phyloP scores from a whole-genome alignment of 1,140 invertebrate species.

The Scaptomyza pallida region DNA sequence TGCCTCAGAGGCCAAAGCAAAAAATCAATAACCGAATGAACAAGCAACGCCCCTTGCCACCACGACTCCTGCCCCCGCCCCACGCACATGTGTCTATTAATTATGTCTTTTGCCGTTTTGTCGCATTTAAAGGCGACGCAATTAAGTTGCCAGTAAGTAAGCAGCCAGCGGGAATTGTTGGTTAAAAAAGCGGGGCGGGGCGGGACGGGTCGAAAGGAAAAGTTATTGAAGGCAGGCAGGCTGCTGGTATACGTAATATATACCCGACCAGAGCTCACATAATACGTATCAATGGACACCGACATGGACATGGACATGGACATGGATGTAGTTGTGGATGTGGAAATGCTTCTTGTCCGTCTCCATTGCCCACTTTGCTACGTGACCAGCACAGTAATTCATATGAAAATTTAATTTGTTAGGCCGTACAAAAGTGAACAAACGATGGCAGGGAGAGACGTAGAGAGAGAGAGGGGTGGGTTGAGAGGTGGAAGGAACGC shows the following conservation, averaged over 20 bases:
- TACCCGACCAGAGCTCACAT: conserved; percentile 67
- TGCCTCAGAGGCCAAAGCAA: conserved; percentile 16
- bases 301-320: conserved; percentile 20
- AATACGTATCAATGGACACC: conserved; percentile 78
- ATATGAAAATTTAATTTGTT: conserved; percentile 82
- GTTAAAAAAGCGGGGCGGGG: neutral
- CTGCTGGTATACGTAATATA: conserved; percentile 11
- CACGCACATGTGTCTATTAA: conserved; percentile 58
- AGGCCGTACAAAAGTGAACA: conserved; percentile 25
- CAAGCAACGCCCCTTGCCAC: neutral
- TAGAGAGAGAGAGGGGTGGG: neutral
- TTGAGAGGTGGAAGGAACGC: neutral
- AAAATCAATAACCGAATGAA: conserved; percentile 67
- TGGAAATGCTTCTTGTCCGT: conserved; percentile 11
- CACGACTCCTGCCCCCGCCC: neutral
- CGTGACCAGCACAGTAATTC: conserved; percentile 79
- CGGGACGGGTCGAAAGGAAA: too few relatives aligned
- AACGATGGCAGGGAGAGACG: neutral
- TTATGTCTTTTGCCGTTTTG: conserved; percentile 82
- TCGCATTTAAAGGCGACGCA: conserved; percentile 76
- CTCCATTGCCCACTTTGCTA: conserved; percentile 37
- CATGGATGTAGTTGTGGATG: conserved; percentile 31
- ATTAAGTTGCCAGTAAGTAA: conserved; percentile 61
- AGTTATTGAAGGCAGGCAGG: too few relatives aligned
- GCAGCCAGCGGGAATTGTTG: conserved; percentile 1